phyloP scores from a whole-genome alignment of 2,797 vertebrate genomes.

The Manis javanica region DNA sequence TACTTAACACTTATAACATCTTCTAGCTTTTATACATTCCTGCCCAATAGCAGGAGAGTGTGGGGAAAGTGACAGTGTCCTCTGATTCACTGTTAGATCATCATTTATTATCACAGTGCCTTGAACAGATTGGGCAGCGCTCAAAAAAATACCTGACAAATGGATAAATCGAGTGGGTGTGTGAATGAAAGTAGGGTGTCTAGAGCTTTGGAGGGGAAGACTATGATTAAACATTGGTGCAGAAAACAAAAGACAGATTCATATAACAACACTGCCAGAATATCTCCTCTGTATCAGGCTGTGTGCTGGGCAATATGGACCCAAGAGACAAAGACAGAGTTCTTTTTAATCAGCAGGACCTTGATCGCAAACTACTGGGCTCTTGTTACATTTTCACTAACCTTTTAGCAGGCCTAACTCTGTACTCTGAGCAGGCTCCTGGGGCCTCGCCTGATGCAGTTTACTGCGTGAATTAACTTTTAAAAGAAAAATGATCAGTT shows the following conservation, averaged over 20 bases:
- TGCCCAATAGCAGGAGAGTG: background rate
- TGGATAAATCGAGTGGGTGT: too few relatives aligned
- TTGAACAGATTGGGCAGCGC: too few relatives aligned
- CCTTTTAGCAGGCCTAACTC: background rate
- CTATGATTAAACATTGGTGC: background rate
- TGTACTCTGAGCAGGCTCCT: background rate
- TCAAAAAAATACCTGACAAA: background rate
- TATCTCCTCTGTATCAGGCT: background rate
- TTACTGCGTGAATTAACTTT: background rate
- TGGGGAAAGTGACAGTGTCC: background rate
- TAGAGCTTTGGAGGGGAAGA: too few relatives aligned
- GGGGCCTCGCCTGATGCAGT: background rate
- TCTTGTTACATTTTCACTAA: background rate
- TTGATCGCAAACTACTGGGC: too few relatives aligned
- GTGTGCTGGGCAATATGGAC: background rate
- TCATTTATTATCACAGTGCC: background rate
- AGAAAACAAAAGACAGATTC: background rate
- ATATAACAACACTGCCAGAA: background rate
- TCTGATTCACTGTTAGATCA: background rate
- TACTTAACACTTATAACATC: background rate
- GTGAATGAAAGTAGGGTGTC: background rate
- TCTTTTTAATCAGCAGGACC: background rate
- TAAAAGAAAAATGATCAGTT: conserved; percentile 10
- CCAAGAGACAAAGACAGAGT: background rate
- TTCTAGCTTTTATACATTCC: background rate